Evolutionary conservation across 2,113 vertebrate genomes (phyloP), one percentile per base, ranked within the genome.

Genomic region (Tupaia chinensis): DNA sequence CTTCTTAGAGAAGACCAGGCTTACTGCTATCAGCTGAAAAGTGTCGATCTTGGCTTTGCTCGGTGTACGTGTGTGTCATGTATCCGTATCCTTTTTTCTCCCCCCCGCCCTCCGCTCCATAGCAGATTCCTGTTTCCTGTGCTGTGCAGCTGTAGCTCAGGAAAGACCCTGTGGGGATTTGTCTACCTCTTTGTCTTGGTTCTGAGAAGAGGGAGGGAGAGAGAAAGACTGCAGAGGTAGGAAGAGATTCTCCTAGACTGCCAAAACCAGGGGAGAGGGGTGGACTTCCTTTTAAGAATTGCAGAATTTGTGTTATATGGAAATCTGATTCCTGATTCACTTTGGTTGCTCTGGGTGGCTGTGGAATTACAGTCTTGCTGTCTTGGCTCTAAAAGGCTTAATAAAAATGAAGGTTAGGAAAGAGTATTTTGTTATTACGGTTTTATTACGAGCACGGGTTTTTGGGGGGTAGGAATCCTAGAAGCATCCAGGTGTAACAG

Each of bases 161-260:
- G 97, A 97, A 97, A 96, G 97, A 98, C 97, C 98, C 98, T 97
- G 97, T 97, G 97, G 98, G 98, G 98, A 98, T 98, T 97, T 96
- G 97, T 97, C 98, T 97, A 97, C 98, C 98, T 98, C 98, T 98
- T 98, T 98, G 98, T 98, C 98, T 98, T 97, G 97, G 84, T 96
- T 97, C 95, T 89, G 96, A 95, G 97, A 96, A 97, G 96, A 97
- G 97, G 93, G 98, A 95, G 97, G 97, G 96, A 94, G 94, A 93
- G 97, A 93, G 97, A 88, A 63, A 96, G 97, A 96, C 98, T 98
- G 97, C 98, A 96, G 98, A 98, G 97, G 97, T 97, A 96, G 93
- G 95, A 94, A 95, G 96, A 97, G 95, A 95, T 96, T 96, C 96
- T 97, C 83, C 32, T 19, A 91, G 94, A 93, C 92, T 95, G 95